Evolutionary conservation across 2,797 vertebrate genomes (phyloP), one percentile per base, ranked within the genome.

Genomic region (Champsocephalus esox): DNA sequence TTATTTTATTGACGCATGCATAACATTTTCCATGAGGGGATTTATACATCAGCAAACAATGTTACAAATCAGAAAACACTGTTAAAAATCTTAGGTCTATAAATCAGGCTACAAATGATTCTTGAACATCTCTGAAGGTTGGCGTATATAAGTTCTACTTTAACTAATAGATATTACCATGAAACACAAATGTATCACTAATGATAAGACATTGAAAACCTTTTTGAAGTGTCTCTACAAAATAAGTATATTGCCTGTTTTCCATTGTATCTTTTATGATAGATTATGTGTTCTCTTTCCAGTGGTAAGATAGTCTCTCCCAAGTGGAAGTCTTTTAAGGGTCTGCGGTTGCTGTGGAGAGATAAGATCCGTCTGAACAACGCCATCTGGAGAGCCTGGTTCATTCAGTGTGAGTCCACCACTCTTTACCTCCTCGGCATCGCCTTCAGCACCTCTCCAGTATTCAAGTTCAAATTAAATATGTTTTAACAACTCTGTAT

Each of bases 341-440:
- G 98, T 13, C 95, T 99, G 89, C 94, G 95, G 66, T 82, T 99
- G 87, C 95, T 98, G 65, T 99, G 98, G 95, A 92, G 97, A 70
- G 98, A 99, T 85, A 99, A 99, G 93, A 99, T 99, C 76, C 98
- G 98, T 3, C 96, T 99, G 87, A 99, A 99, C 94, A 99, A 99
- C 0, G 98, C 96, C 0, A 99, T 99, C 90, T 99, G 98, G 98
- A 97, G 98, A 91, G 97, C 97, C 0, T 99, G 98, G 98, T 98
- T 98, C 85, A 97, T 97, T 81, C 98, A 99, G 79, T 99, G 98
- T 99, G 91, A 98, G 98, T 96, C 83, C 3, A 0, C 24, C 12
- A 4, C 55, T 64, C 61, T n/a, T 50, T 68, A 28, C 38, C 48
- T 70, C 19, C 9, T 14, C 34, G 1, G 7, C 16, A 56, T 2